phyloP scores from a whole-genome alignment of 2,113 vertebrate genomes.

The Myanophis thanlyinensis region DNA sequence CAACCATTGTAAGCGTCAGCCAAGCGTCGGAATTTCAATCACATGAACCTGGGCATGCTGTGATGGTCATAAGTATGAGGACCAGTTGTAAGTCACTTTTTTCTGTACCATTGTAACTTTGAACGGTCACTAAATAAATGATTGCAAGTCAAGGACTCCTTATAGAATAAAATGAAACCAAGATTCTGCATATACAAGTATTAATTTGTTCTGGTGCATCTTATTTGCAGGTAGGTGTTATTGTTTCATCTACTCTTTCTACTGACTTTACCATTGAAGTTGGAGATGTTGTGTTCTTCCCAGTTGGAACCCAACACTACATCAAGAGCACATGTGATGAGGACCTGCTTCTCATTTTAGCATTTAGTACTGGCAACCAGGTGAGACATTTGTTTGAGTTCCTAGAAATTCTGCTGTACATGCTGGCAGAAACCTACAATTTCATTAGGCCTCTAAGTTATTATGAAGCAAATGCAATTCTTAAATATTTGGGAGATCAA shows the following conservation, averaged over 20 bases:
- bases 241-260: conserved; percentile 30
- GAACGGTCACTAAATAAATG: background rate
- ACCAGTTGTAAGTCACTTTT: background rate
- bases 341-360: conserved; percentile 66
- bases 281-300: conserved; percentile 72
- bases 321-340: conserved; percentile 65
- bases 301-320: conserved; percentile 68
- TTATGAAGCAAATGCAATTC: background rate
- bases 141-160: background rate
- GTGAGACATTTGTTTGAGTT: conserved; percentile 35
- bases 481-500: background rate
- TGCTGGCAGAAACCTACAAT: no score
- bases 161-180: background rate
- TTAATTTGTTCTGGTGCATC: background rate
- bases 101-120: background rate
- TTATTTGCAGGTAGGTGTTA: conserved; percentile 6
- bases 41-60: background rate
- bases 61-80: background rate
- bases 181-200: accelerated
- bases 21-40: background rate
- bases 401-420: background rate
- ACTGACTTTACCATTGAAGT: conserved; percentile 56
- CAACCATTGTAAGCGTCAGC: background rate
- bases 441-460: background rate
- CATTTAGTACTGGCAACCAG: conserved; percentile 68